Evolutionary conservation across 2,797 vertebrate species (phyloP).

Genomic region (Simalia tracyae): DNA sequence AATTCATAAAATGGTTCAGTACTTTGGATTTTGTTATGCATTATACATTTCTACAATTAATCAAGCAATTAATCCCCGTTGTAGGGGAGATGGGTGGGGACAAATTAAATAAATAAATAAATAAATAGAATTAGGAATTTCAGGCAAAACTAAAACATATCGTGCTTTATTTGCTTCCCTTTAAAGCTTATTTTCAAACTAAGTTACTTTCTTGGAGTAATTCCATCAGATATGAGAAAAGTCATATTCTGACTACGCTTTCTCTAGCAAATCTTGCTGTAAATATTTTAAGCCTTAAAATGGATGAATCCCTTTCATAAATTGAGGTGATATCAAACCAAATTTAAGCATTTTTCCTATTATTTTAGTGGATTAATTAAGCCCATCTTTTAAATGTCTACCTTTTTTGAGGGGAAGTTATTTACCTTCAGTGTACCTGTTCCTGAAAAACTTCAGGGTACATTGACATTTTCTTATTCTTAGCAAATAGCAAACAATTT

Average conservation of each 20-base stretch:
- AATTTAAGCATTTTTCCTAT: background rate
- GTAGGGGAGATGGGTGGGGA: no score
- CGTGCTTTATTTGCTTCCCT: background rate
- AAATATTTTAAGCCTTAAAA: conserved; percentile 34
- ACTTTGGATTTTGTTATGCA: background rate
- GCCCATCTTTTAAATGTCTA: conserved; percentile 15
- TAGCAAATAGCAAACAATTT: conserved; percentile 74
- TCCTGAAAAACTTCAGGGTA: conserved; percentile 50
- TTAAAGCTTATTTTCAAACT: background rate
- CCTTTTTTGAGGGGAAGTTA: conserved; percentile 50
- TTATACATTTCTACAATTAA: background rate
- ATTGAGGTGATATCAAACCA: background rate
- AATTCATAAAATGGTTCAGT: background rate
- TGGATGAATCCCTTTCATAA: background rate
- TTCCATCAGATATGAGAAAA: background rate
- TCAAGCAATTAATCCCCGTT: no score
- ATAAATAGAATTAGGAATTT: no score
- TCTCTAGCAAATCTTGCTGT: background rate
- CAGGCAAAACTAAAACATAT: background rate
- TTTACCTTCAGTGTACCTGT: conserved; percentile 43
- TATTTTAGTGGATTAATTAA: background rate
- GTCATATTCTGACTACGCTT: background rate
- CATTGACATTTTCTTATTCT: conserved; percentile 50
- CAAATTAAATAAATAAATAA: no score
- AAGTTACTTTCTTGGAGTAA: background rate